Base-by-base conservation (phyloP, 2,888 invertebrate species). In the Actias luna region DNA sequence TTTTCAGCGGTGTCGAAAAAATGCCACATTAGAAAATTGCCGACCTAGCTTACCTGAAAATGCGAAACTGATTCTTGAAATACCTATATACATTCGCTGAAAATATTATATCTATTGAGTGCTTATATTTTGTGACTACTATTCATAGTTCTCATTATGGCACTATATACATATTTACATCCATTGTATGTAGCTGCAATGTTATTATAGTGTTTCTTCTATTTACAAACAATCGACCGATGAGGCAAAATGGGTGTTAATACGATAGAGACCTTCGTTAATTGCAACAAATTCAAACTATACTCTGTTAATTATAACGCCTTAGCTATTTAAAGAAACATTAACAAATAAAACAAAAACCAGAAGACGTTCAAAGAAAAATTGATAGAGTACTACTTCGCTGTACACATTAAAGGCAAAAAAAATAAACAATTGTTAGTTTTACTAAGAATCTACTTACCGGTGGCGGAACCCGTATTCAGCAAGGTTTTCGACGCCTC, bases 381-480 rank as follows among this genome's bases (percentile, higher is more conserved):
- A 46, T 46, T 8, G 46, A 46, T 46, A 22, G 3, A 12, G 46
- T n/a, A 16, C 27, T 55, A 55, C 16, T 55, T 39, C 27, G n/a
- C 39, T 27, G 27, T 42, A 42, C 1, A 29, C 27, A 29, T 42
- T 42, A 27, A 59, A 36, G 5, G 39, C 36, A 42, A 12, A 35
- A 36, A 25, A 35, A 36, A 25, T 25, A 59, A 69, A 33, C 36
- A 59, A 16, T 61, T 63, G 60, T 46, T 10, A 22, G 12, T 22
- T 22, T 61, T 66, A 62, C 29, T 29, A 29, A 29, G 29, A 66
- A 62, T 59, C 39, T 55, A 84, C 91, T 86, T 73, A 92, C 92
- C 92, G 25, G 92, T 92, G 62, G 92, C 89, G 0, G 92, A 92
- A 39, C 89, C 85, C 16, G 80, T 67, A 65, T 87, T 84, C 66